Conservation (phyloP, 2,888 invertebrate genomes). For the Drosophila infuscata region DNA sequence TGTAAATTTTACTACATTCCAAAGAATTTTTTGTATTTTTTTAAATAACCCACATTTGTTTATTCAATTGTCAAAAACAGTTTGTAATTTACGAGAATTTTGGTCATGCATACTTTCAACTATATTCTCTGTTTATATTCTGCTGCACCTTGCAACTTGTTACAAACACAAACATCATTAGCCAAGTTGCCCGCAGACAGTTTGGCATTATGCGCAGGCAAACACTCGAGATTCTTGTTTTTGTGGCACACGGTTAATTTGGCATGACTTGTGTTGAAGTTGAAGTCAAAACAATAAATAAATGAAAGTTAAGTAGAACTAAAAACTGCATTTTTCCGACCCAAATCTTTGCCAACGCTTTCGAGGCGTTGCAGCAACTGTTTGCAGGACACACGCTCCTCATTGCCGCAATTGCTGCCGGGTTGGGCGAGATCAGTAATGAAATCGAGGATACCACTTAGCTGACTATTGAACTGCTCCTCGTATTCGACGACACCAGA, state of each 20-base stretch:
- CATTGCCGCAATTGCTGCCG: constrained; percentile 1
- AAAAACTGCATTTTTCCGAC: neutral
- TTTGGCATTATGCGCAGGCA: constrained; percentile 4
- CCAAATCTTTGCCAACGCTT: constrained; percentile 3
- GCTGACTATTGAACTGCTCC: constrained; percentile 50
- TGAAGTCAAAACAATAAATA: neutral
- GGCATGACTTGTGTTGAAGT: neutral
- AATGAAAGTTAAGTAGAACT: neutral
- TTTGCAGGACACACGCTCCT: constrained; percentile 39
- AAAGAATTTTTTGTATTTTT: neutral
- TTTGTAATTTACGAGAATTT: neutral
- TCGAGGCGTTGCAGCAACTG: constrained; percentile 50
- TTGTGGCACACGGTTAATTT: constrained; percentile 42
- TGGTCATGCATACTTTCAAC: neutral
- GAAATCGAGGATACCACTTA: constrained; percentile 43
- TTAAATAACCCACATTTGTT: neutral
- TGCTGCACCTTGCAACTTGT: neutral
- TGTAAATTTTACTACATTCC: neutral
- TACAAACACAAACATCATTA: neutral
- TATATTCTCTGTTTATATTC: neutral
- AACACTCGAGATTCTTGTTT: constrained; percentile 10
- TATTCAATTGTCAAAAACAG: neutral
- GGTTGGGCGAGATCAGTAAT: constrained; percentile 41
- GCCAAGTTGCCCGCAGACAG: neutral
- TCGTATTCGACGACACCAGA: constrained; percentile 38